Evolutionary conservation across 2,113 vertebrate species (phyloP).

Genomic region (Lasiurus borealis): DNA sequence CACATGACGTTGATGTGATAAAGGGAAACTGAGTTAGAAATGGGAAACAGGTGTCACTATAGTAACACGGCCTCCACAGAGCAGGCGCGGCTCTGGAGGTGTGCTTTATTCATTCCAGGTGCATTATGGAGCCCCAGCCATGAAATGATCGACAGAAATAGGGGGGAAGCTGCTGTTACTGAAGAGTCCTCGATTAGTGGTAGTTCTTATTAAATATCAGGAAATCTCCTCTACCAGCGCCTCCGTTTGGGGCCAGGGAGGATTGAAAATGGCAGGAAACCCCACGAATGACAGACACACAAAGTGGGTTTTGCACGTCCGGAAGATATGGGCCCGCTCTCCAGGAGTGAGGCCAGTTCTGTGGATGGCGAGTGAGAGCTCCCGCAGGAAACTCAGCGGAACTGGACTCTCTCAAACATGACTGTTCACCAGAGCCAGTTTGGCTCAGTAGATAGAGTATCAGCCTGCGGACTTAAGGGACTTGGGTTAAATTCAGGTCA

Average conservation of each 20-base stretch:
- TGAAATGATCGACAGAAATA: neutral
- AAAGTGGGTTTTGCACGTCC: neutral
- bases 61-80: neutral
- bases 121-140: neutral
- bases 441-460: too few species aligned
- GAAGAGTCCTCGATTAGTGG: neutral
- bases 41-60: neutral
- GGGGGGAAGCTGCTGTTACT: neutral
- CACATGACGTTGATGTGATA: neutral
- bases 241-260: neutral
- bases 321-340: neutral
- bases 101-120: neutral
- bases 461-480: too few species aligned
- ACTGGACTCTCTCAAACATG: neutral
- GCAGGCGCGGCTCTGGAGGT: neutral
- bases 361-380: neutral
- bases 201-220: conserved; percentile 24
- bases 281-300: neutral
- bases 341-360: neutral
- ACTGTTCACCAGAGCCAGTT: too few species aligned
- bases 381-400: neutral
- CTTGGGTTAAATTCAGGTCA: too few species aligned
- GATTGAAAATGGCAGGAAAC: neutral
- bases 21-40: neutral
- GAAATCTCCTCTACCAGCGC: neutral